A percentile compares a stretch with the other conserved stretches of the same genome.
Evolutionary conservation across 1,140 invertebrate genomes (phyloP).

Genomic region (Drosophila nannoptera): DNA sequence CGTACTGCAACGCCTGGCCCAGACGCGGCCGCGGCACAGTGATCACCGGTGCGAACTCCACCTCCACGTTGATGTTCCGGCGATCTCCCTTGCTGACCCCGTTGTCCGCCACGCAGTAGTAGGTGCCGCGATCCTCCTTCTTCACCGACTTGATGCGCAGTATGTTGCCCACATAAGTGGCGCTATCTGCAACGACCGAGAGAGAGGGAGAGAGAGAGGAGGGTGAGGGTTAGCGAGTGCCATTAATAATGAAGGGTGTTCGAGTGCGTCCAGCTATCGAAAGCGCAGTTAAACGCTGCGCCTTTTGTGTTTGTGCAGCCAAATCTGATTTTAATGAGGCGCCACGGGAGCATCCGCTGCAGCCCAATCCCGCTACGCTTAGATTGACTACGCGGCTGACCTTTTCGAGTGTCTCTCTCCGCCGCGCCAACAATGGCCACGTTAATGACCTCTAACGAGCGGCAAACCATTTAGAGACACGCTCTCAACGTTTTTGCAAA

Average conservation of each 20-base stretch:
- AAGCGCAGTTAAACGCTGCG: constrained; percentile 50
- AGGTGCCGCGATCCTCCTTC: constrained; percentile 94
- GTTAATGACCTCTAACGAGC: constrained; percentile 78
- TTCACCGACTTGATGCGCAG: constrained; percentile 88
- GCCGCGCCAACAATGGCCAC: constrained; percentile 55
- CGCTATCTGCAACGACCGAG: constrained; percentile 69
- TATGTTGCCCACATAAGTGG: constrained; percentile 87
- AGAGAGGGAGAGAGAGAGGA: neutral
- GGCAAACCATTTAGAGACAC: constrained; percentile 57
- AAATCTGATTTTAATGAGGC: constrained; percentile 68
- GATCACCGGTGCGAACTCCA: constrained; percentile 92
- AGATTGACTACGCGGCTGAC: constrained; percentile 57
- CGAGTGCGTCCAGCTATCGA: constrained; percentile 42
- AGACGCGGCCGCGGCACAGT: constrained; percentile 88
- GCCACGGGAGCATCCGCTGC: constrained; percentile 54
- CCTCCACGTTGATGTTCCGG: constrained; percentile 92
- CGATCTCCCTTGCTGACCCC: constrained; percentile 90
- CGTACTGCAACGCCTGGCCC: constrained; percentile 92
- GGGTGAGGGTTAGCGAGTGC: neutral
- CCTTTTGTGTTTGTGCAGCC: constrained; percentile 62
- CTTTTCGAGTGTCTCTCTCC: constrained; percentile 46
- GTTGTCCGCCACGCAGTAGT: constrained; percentile 96
- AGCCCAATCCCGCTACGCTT: neutral
- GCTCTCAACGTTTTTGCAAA: constrained; percentile 48
- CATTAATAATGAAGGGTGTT: constrained; percentile 41